Percentiles rank a stretch among this genome's conserved stretches.
These are phyloP conservation scores for Rapana venosa DNA, from an alignment of 2,888 invertebrate species.

Conservation along the genomic window DNA sequence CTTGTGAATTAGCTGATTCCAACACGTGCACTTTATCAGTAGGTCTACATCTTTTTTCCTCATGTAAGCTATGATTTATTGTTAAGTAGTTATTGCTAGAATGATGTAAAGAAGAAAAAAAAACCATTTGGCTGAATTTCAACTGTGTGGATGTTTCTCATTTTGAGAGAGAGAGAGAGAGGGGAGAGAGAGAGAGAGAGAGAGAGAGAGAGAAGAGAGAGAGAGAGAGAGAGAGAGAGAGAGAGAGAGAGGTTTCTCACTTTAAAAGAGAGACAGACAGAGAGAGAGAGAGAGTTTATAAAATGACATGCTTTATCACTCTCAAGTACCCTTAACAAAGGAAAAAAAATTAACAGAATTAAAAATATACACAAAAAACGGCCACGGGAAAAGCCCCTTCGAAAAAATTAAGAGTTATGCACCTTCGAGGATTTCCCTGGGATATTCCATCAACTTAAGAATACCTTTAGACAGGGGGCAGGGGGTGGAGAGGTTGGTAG, in stretches of 20 bases:
- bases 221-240: constrained; percentile 6
- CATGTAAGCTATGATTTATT: no score
- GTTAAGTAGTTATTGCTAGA: no score
- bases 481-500: background rate
- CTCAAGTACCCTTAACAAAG: no score
- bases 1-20: no score
- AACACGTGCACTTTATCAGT: no score
- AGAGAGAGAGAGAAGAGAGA: constrained; percentile 18
- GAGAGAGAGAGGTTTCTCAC: background rate
- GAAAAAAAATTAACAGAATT: background rate
- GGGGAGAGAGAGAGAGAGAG: constrained; percentile 10
- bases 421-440: constrained; percentile 18
- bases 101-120: no score
- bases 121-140: no score
- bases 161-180: background rate
- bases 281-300: constrained; percentile 10
- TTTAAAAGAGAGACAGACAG: background rate
- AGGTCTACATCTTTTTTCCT: no score
- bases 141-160: no score
- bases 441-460: background rate
- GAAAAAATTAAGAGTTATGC: constrained; percentile 7
- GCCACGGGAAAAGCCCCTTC: constrained; percentile 28
- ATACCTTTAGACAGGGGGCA: background rate
- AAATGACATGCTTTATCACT: no score
- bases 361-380: no score